These are phyloP conservation scores for Neosilurus mollespiculum DNA, from an alignment of 2,797 vertebrate species.

Conservation along the genomic window DNA sequence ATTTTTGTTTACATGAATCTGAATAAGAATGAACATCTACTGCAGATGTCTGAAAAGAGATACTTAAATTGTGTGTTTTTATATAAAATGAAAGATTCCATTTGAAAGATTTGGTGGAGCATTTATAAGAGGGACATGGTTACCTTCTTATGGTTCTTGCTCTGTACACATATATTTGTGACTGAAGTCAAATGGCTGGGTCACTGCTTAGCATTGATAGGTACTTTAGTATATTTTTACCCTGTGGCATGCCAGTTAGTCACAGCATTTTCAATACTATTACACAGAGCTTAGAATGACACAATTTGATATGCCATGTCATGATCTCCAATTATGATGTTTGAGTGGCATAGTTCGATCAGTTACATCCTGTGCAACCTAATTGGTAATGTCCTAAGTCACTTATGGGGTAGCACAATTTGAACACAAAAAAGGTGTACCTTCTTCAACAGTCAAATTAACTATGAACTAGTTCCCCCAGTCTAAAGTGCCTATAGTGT, in stretches of 20 bases:
- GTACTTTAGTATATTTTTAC: not conserved
- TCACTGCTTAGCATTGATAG: not conserved
- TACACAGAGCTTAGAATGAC: not conserved
- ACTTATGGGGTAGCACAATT: no score
- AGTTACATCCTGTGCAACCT: no score
- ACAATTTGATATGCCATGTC: not conserved
- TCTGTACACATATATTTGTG: not conserved
- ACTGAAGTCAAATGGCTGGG: no score
- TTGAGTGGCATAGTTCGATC: not conserved
- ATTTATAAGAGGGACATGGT: not conserved
- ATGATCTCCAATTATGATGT: not conserved
- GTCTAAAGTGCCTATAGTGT: no score
- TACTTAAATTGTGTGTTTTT: not conserved
- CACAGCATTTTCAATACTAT: not conserved
- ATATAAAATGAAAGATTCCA: not conserved
- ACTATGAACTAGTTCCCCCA: no score
- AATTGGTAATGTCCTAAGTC: no score
- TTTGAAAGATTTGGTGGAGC: not conserved
- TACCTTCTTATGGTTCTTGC: not conserved
- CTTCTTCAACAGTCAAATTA: no score
- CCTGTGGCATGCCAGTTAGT: not conserved
- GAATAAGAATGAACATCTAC: constrained; percentile 2
- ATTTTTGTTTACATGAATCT: not conserved
- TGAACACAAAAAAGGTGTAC: no score
- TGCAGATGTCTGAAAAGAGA: not conserved